A percentile compares a stretch with the other conserved stretches of the same genome.
phyloP scores from a whole-genome alignment of 2,113 vertebrate genomes.

The Tychaedon coryphoeus region DNA sequence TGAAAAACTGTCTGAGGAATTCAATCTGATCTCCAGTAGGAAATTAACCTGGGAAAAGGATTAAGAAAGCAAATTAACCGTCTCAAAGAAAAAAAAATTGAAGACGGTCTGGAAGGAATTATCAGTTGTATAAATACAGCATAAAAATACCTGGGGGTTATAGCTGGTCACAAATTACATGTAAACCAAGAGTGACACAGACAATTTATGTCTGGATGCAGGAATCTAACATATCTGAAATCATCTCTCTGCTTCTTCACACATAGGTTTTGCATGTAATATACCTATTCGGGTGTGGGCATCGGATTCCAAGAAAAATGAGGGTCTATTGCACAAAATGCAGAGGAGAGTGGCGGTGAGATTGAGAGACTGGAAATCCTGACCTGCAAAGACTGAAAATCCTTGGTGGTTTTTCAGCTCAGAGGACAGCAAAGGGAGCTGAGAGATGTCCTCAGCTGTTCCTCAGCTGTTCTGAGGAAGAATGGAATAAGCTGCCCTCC shows the following conservation, averaged over 20 bases:
- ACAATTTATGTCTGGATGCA: neutral
- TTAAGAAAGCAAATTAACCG: neutral
- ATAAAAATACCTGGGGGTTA: neutral
- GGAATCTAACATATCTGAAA: neutral
- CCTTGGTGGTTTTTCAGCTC: neutral
- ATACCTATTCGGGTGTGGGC: neutral
- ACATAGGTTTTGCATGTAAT: neutral
- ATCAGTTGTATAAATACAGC: neutral
- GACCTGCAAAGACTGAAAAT: neutral
- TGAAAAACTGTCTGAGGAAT: neutral
- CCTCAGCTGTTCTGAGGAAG: neutral
- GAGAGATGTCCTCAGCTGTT: neutral
- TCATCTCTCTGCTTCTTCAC: neutral
- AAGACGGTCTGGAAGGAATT: neutral
- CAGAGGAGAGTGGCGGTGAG: neutral
- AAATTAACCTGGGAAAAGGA: neutral
- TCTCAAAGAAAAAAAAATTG: neutral
- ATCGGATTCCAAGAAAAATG: neutral
- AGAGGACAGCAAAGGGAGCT: neutral
- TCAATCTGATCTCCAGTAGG: neutral
- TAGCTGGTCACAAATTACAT: neutral
- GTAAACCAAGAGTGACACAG: neutral
- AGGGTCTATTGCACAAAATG: neutral
- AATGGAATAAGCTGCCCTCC: neutral
- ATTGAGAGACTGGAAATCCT: neutral